Evolutionary conservation across 2,797 vertebrate genomes (phyloP).

Genomic region (Sebastes diaconus): DNA sequence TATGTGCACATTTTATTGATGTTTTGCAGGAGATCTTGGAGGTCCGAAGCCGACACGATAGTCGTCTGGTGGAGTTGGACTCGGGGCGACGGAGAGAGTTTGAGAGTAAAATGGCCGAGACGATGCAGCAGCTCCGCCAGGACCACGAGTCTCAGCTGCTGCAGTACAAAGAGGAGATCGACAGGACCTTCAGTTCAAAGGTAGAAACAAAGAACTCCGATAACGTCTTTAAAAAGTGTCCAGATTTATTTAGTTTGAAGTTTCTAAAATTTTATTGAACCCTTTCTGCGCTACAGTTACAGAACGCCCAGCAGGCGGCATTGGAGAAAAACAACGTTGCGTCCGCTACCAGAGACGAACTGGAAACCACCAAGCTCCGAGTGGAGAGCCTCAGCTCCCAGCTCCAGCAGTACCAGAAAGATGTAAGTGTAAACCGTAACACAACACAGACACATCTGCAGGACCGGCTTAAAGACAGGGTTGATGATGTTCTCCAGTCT

Average conservation of each 20-base stretch:
- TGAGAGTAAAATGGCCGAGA: constrained; percentile 80
- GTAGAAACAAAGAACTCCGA: constrained; percentile 46
- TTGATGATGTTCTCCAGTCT: no score
- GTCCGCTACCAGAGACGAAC: constrained; percentile 80
- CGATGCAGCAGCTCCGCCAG: constrained; percentile 82
- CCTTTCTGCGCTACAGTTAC: constrained; percentile 67
- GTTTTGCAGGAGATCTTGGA: constrained; percentile 81
- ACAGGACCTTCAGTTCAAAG: constrained; percentile 81
- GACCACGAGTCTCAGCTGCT: constrained; percentile 84
- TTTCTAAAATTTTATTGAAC: accelerated
- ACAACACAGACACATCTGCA: background rate
- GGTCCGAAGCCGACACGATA: constrained; percentile 80
- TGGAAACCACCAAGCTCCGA: constrained; percentile 73
- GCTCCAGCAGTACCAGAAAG: constrained; percentile 78
- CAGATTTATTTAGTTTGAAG: background rate
- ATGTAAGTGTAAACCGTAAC: constrained; percentile 58
- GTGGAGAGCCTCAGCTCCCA: constrained; percentile 79
- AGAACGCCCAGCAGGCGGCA: constrained; percentile 82
- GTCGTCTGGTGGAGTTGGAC: constrained; percentile 81
- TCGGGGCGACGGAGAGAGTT: constrained; percentile 77
- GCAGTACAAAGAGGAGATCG: constrained; percentile 86
- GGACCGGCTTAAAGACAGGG: background rate
- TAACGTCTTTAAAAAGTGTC: accelerated
- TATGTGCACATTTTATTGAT: background rate
- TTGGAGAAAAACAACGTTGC: constrained; percentile 75